Conservation (phyloP, 2,797 vertebrate species). For the Esox lucius region DNA sequence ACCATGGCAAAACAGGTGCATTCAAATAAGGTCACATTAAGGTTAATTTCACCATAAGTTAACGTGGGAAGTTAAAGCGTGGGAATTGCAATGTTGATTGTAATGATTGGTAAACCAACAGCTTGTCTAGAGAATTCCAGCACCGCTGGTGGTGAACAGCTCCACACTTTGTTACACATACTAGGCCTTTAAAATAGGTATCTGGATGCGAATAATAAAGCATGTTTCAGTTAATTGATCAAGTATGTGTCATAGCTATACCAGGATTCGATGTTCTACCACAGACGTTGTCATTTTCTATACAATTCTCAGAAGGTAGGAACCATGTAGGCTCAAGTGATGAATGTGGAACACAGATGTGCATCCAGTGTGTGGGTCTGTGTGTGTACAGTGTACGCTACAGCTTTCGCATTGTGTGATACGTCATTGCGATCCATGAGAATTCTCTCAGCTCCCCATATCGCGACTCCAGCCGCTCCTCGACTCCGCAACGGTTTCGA, state of each 20-base stretch:
- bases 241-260: not conserved
- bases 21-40: not conserved
- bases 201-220: not conserved
- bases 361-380: not conserved
- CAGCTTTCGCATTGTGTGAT: conserved; percentile 63
- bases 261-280: not conserved
- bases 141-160: not conserved
- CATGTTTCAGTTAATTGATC: not conserved
- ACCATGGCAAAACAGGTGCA: not conserved
- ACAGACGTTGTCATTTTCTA: not conserved
- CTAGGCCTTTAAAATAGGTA: not conserved
- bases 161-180: not conserved
- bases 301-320: not conserved
- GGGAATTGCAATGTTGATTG: not conserved
- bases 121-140: not conserved
- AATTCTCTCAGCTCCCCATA: conserved; percentile 49
- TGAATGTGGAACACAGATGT: conserved; percentile 10
- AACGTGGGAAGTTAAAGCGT: not conserved
- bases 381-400: conserved; percentile 43
- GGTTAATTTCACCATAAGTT: not conserved
- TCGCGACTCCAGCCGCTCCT: conserved; percentile 42
- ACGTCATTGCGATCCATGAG: conserved; percentile 67
- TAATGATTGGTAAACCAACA: not conserved
- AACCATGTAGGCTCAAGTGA: not conserved
- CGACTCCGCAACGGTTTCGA: conserved; percentile 30